Conservation (phyloP, 2,113 vertebrate genomes). For the Melanerpes aurifrons region DNA sequence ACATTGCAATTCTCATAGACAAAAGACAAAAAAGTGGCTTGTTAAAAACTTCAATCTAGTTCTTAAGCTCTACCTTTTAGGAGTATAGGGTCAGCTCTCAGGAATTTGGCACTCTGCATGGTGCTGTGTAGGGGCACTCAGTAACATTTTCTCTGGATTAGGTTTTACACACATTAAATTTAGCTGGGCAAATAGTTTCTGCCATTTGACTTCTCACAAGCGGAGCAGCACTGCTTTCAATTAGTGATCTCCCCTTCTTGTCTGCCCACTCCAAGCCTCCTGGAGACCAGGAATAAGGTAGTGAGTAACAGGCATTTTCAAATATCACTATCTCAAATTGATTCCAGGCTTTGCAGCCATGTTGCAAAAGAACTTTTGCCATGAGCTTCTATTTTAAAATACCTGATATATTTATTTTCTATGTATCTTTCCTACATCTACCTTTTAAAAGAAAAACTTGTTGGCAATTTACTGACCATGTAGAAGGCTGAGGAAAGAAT, state of each 20-base stretch:
- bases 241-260: background rate
- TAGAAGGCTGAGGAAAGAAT: background rate
- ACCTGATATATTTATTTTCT: background rate
- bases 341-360: background rate
- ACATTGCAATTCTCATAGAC: background rate
- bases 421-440: background rate
- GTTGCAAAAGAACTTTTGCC: background rate
- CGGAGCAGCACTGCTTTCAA: background rate
- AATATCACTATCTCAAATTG: background rate
- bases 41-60: background rate
- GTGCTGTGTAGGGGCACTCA: background rate
- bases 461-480: background rate
- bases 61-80: background rate
- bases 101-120: background rate
- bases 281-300: background rate
- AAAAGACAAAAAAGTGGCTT: background rate
- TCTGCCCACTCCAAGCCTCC: fast-evolving
- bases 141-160: background rate
- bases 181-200: background rate
- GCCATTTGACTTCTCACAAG: background rate
- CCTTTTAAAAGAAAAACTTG: background rate
- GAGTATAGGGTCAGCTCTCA: background rate
- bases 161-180: background rate
- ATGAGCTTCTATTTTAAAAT: background rate
- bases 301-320: background rate